Base-by-base conservation (phyloP, 2,888 invertebrate genomes). In the Dasysyrphus albostriatus region DNA sequence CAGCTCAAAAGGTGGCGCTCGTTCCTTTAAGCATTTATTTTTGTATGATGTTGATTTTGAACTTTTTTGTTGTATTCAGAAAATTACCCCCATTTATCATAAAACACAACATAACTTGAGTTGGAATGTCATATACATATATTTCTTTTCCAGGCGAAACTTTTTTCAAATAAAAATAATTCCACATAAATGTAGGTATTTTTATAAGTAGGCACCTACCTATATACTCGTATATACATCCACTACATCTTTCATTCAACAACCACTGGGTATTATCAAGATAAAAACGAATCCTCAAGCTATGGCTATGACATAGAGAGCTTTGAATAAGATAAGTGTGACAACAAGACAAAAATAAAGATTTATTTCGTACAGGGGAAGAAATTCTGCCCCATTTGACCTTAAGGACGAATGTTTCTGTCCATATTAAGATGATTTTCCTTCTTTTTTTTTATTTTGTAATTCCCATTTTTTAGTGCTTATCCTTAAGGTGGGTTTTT, bases 301-400 rank as follows among this genome's bases (percentile, higher is more conserved):
- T 51, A 51, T 37, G 67, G 37, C 47, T 29, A 65, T 47, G 65
- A 47, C 47, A 47, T 6, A 51, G 34, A 63, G 39, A 63, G 47
- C 65, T 75, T 44, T 47, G 59, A 51, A 61, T 70, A 77, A 70
- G 51, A 69, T 34, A 77, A 67, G 49, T 69, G 58, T 63, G 76
- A 39, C 47, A 58, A 56, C 37, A 16, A 12, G 32, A 37, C 29
- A 19, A 56, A 37, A 44, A 65, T 34, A 42, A 67, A 58, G 34
- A 49, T 44, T 58, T 67, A 58, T 67, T 24, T 39, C 24, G 37
- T 61, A 65, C 44, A 37, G 29, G 32, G 32, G 19, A 32, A 34
- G n/a, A 56, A 44, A 42, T 65, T 32, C 34, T 65, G 47, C 44
- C 44, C 44, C 16, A 34, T 67, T 75, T 76, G 76, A 76, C 67